These are phyloP conservation scores for Gymnothorax javanicus DNA, from an alignment of 2,797 vertebrate species.

Conservation along the genomic window DNA sequence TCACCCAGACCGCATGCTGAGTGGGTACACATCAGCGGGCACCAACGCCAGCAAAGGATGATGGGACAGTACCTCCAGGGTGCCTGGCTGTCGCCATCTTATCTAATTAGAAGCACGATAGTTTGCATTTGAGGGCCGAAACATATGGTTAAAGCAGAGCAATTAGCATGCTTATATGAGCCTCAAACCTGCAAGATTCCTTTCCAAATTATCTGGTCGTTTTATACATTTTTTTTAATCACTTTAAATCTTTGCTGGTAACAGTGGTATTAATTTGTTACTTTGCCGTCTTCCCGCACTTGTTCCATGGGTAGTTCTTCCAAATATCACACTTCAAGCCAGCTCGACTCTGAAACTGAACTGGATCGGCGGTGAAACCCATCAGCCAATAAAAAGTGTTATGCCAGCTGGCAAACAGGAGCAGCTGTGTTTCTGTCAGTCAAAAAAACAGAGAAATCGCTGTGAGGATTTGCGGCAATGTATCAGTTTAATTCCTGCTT, in stretches of 20 bases:
- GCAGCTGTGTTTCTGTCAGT: not conserved
- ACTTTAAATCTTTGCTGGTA: not conserved
- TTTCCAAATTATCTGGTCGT: not conserved
- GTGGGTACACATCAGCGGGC: conserved; percentile 46
- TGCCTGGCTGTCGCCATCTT: conserved; percentile 13
- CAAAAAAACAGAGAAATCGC: not conserved
- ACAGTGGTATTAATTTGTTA: not conserved
- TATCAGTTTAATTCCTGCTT: not conserved
- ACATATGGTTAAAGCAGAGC: not conserved
- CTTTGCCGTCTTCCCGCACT: not conserved
- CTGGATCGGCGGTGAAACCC: not conserved
- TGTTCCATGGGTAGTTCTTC: not conserved
- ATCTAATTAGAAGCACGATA: not conserved
- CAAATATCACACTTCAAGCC: not conserved
- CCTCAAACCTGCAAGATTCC: not conserved
- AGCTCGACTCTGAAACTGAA: not conserved
- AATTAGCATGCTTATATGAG: not conserved
- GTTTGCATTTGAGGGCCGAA: not conserved
- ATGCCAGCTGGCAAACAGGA: not conserved
- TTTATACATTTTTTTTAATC: not conserved
- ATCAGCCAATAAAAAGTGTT: not conserved
- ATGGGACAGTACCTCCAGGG: conserved; percentile 27
- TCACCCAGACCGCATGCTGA: conserved; percentile 20
- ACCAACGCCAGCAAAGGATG: conserved; percentile 43
- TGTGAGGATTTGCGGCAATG: not conserved